A percentile compares a stretch with the other conserved stretches of the same genome.
Evolutionary conservation across 2,888 invertebrate species (phyloP).

Genomic region (Pristionchus japonicus): DNA sequence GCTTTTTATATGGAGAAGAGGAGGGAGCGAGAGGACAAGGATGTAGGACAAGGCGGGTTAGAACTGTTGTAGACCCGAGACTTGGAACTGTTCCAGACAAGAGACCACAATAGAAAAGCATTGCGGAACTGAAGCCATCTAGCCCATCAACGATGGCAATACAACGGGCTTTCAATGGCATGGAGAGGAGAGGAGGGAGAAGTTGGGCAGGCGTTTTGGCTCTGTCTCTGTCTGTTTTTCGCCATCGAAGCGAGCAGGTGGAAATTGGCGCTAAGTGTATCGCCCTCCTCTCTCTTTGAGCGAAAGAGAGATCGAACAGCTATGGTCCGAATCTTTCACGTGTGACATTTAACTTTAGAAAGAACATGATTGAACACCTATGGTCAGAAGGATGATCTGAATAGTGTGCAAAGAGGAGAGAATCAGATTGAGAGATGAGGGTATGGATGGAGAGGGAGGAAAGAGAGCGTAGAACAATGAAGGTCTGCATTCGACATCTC

Average conservation of each 20-base stretch:
- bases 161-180: constrained; percentile 10
- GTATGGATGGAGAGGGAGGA: background rate
- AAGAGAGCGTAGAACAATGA: background rate
- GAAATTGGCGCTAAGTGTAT: background rate
- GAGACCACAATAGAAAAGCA: too few species aligned
- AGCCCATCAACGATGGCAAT: background rate
- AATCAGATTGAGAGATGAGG: background rate
- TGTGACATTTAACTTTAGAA: too few species aligned
- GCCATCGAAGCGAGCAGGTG: background rate
- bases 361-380: too few species aligned
- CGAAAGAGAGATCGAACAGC: background rate
- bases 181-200: background rate
- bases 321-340: background rate
- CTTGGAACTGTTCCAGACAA: too few species aligned
- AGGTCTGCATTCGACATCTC: background rate
- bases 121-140: background rate
- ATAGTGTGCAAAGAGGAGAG: too few species aligned
- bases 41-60: background rate
- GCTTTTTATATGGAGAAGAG: background rate
- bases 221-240: background rate
- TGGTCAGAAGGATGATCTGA: too few species aligned
- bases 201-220: background rate
- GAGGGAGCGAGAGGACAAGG: background rate
- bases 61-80: too few species aligned
- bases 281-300: background rate